phyloP scores from a whole-genome alignment of 1,140 invertebrate species.

The Riptortus pedestris region DNA sequence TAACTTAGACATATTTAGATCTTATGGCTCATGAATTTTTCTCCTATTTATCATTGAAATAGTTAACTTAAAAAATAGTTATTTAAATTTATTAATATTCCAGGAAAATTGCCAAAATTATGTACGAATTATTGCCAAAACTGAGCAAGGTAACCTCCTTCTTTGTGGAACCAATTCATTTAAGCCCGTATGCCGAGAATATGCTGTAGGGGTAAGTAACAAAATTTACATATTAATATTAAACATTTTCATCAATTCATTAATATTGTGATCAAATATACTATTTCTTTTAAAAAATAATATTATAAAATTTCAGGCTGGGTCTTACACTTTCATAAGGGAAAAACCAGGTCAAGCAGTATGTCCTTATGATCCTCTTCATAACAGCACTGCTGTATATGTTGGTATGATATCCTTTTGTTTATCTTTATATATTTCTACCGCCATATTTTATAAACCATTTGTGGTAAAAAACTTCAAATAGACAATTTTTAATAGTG shows the following conservation, averaged over 20 bases:
- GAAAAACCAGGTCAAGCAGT: conserved; percentile 74
- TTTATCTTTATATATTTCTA: too few relatives aligned
- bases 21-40: too few relatives aligned
- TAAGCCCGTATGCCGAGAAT: conserved; percentile 82
- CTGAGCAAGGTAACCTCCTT: conserved; percentile 59
- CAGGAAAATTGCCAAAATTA: conserved; percentile 91
- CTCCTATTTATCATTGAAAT: too few relatives aligned
- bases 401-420: conserved; percentile 40
- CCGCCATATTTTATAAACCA: too few relatives aligned
- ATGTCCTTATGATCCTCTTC: conserved; percentile 85
- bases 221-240: not conserved
- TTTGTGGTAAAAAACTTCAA: too few relatives aligned
- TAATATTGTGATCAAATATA: not conserved
- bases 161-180: conserved; percentile 96
- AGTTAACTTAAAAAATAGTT: too few relatives aligned
- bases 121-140: conserved; percentile 71
- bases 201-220: conserved; percentile 46
- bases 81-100: too few relatives aligned
- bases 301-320: conserved; percentile 30
- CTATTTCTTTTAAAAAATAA: not conserved
- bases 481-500: too few relatives aligned
- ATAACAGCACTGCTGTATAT: conserved; percentile 84
- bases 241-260: not conserved
- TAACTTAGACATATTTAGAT: too few relatives aligned
- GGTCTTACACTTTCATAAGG: conserved; percentile 37